These are phyloP conservation scores for Leptobrachium ailaonicum DNA, from an alignment of 2,113 vertebrate species.

Conservation along the genomic window DNA sequence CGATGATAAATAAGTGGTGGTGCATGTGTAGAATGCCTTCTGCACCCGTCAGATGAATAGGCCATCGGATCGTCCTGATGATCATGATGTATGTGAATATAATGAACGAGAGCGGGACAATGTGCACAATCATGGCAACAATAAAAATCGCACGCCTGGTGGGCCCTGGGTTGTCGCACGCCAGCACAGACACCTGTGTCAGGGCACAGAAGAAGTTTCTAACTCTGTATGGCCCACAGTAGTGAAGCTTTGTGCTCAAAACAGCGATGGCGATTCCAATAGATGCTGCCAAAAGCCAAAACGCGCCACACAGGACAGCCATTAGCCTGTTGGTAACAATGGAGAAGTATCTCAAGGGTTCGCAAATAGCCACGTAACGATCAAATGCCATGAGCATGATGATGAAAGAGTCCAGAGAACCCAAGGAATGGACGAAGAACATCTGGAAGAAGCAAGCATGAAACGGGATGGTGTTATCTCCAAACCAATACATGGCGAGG, in stretches of 20 bases:
- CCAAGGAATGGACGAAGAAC: constrained; percentile 57
- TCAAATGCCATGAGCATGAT: constrained; percentile 57
- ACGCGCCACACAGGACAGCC: constrained; percentile 17
- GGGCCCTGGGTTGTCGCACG: neutral
- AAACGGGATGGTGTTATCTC: constrained; percentile 49
- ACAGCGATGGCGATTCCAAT: constrained; percentile 46
- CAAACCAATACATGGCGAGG: constrained; percentile 51
- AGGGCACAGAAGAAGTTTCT: constrained; percentile 50
- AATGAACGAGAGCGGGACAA: neutral
- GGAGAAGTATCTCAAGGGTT: constrained; percentile 48
- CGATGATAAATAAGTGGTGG: constrained; percentile 15
- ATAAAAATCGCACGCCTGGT: neutral
- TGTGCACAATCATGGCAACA: neutral
- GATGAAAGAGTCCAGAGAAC: constrained; percentile 48
- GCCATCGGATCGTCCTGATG: neutral
- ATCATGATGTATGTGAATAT: constrained; percentile 18
- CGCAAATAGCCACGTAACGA: constrained; percentile 54
- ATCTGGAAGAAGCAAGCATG: constrained; percentile 55
- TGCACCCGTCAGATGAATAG: neutral
- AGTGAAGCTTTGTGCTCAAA: constrained; percentile 49
- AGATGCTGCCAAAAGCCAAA: constrained; percentile 52
- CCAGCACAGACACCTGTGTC: neutral
- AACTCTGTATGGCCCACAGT: constrained; percentile 55
- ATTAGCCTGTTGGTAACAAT: constrained; percentile 45
- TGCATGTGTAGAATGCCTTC: constrained; percentile 24